Evolutionary conservation across 2,113 vertebrate species (phyloP).

Genomic region (Lota lota): DNA sequence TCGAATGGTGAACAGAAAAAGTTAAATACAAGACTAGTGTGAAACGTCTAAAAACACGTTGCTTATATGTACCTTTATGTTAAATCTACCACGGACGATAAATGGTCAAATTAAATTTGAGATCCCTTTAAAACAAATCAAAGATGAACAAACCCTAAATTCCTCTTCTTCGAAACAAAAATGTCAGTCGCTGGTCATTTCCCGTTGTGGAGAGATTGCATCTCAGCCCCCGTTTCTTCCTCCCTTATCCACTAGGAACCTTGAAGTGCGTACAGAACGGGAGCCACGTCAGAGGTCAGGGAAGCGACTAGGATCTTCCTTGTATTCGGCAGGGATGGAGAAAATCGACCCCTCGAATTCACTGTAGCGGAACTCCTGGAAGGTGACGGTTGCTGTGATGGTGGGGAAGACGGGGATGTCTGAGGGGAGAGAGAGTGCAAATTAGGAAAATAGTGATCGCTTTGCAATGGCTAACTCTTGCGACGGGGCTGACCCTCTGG

Average conservation of each 20-base stretch:
- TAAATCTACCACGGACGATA: conserved; percentile 21
- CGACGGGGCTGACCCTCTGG: not conserved
- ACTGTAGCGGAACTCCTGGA: conserved; percentile 93
- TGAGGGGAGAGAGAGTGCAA: conserved; percentile 40
- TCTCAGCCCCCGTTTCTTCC: not conserved
- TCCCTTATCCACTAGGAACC: no score
- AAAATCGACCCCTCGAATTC: conserved; percentile 88
- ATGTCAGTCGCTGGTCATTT: conserved; percentile 24
- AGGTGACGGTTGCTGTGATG: conserved; percentile 97
- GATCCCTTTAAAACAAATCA: conserved; percentile 18
- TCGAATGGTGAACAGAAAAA: conserved; percentile 37
- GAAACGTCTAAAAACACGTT: not conserved
- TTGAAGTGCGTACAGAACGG: conserved; percentile 13
- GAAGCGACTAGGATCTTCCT: conserved; percentile 94
- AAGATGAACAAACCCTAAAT: conserved; percentile 31
- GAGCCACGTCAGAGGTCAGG: conserved; percentile 81
- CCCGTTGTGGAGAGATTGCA: conserved; percentile 9
- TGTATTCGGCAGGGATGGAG: conserved; percentile 86
- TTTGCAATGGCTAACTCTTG: no score
- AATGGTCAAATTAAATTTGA: conserved; percentile 24
- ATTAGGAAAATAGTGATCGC: not conserved
- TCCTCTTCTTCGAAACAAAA: conserved; percentile 4
- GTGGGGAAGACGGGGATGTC: conserved; percentile 96
- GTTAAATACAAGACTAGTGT: conserved; percentile 38
- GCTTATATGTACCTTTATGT: conserved; percentile 21